These are phyloP conservation scores for Carlito syrichta DNA, from an alignment of 2,113 vertebrate genomes.

Conservation along the genomic window DNA sequence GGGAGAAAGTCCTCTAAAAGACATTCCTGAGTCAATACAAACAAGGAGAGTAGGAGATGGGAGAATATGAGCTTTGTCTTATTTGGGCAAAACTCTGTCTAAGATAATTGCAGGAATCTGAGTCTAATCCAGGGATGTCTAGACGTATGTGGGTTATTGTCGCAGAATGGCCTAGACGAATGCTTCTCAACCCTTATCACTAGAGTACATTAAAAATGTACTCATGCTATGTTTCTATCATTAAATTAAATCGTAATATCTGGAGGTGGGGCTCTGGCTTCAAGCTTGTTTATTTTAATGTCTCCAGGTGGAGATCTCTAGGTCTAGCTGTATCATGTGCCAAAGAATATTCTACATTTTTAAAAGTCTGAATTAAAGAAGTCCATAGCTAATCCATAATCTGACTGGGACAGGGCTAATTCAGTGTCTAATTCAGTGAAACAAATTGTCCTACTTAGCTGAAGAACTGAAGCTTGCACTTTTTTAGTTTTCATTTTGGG, in stretches of 20 bases:
- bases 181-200: background rate
- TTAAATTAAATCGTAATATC: constrained; percentile 28
- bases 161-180: background rate
- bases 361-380: background rate
- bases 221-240: background rate
- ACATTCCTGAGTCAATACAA: background rate
- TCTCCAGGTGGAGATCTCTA: background rate
- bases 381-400: background rate
- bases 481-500: background rate
- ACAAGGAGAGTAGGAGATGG: background rate
- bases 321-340: background rate
- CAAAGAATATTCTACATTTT: background rate
- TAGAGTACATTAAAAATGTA: background rate
- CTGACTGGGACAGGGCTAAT: background rate
- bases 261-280: background rate
- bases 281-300: background rate
- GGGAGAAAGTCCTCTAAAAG: background rate
- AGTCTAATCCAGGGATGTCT: background rate
- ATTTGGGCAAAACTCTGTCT: background rate
- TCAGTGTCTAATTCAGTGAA: background rate
- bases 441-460: background rate
- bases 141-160: background rate
- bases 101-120: background rate
- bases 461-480: background rate
- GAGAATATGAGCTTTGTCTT: background rate